phyloP scores from a whole-genome alignment of 2,888 invertebrate species.

The Rhabditoides inermis region DNA sequence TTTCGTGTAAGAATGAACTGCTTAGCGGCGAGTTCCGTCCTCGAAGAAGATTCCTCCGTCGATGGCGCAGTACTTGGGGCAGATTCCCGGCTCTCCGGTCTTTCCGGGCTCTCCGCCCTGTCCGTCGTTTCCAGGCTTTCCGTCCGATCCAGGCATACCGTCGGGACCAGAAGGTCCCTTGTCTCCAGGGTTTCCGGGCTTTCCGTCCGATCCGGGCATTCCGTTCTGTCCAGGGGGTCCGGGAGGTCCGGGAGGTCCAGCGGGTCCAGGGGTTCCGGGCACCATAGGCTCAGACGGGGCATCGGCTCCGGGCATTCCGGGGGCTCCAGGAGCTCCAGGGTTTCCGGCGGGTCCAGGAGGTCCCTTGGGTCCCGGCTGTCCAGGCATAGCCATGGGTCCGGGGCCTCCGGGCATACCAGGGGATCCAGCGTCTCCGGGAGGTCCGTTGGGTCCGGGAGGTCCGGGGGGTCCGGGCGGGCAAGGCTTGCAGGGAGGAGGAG shows the following conservation, averaged over 20 bases:
- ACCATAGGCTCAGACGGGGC: constrained; percentile 11
- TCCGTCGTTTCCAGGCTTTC: constrained; percentile 30
- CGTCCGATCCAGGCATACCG: constrained; percentile 27
- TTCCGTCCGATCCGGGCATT: constrained; percentile 27
- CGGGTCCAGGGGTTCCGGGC: constrained; percentile 3
- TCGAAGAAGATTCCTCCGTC: constrained; percentile 30
- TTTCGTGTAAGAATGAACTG: no score
- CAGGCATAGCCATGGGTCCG: constrained; percentile 14
- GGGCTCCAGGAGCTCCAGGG: constrained; percentile 14
- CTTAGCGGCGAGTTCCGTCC: constrained; percentile 24
- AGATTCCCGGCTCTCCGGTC: constrained; percentile 22
- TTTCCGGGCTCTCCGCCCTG: constrained; percentile 14
- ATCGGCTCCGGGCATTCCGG: constrained; percentile 10
- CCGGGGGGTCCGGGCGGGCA: constrained; percentile 24
- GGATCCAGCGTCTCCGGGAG: constrained; percentile 22
- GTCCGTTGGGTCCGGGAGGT: constrained; percentile 10
- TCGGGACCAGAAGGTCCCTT: constrained; percentile 7
- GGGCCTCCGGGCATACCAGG: constrained; percentile 17
- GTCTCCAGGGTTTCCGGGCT: constrained; percentile 6
- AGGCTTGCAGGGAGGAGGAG: constrained; percentile 27
- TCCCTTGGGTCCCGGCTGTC: constrained; percentile 9
- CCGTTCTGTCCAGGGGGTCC: constrained; percentile 5
- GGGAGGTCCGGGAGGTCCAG: constrained; percentile 9
- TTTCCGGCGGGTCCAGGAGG: constrained; percentile 13
- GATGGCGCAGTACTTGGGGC: constrained; percentile 25